These are phyloP conservation scores for Brevimyrus niger DNA, from an alignment of 2,113 vertebrate genomes.

Conservation along the genomic window DNA sequence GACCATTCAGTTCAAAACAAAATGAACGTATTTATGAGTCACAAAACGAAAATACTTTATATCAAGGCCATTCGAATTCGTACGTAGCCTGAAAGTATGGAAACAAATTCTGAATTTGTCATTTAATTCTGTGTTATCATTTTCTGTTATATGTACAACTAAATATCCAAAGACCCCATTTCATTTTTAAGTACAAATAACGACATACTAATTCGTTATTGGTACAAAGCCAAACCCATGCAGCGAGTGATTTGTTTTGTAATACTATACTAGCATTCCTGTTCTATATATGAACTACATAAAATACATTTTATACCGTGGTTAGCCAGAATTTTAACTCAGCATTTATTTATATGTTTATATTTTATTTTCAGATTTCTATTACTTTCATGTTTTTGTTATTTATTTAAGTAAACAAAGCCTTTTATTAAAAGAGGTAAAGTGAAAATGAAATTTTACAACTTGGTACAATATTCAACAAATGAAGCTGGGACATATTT, in stretches of 20 bases:
- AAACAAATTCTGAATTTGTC: neutral
- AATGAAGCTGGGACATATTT: neutral
- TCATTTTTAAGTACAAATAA: neutral
- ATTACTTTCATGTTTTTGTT: neutral
- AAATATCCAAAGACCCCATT: neutral
- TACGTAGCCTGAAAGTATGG: neutral
- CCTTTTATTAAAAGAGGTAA: neutral
- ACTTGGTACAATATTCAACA: neutral
- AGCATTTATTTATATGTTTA: neutral
- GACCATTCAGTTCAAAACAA: neutral
- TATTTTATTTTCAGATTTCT: neutral
- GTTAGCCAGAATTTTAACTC: neutral
- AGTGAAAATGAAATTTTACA: neutral
- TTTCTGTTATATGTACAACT: neutral
- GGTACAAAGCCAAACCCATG: neutral
- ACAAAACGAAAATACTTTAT: neutral
- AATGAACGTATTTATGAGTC: neutral
- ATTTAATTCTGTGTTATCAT: neutral
- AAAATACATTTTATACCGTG: neutral
- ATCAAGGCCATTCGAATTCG: neutral
- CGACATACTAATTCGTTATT: neutral
- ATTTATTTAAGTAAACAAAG: neutral
- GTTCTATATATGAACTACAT: neutral
- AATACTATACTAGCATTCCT: neutral
- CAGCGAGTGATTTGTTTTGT: neutral